phyloP scores from a whole-genome alignment of 2,113 vertebrate genomes.

The Silurus meridionalis region DNA sequence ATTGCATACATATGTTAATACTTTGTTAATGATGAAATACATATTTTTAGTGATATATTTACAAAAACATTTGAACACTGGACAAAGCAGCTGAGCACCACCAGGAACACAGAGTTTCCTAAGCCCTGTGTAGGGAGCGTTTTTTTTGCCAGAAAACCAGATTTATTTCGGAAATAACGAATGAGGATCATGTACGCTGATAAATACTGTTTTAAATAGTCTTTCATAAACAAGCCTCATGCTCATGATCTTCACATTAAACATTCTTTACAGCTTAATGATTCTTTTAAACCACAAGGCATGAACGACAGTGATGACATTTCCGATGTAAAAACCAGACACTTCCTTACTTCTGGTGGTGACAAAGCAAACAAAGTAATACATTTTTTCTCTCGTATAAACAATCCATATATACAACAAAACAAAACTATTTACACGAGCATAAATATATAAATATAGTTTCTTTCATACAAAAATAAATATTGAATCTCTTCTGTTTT shows the following conservation, averaged over 20 bases:
- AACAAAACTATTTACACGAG: slow-evolving; percentile 93
- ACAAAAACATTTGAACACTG: slow-evolving; percentile 59
- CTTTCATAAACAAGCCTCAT: slow-evolving; percentile 12
- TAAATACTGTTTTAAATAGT: slow-evolving; percentile 15
- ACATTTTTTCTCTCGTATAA: slow-evolving; percentile 67
- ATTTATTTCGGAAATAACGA: not conserved
- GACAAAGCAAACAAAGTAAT: slow-evolving; percentile 50
- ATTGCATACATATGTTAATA: slow-evolving; percentile 75
- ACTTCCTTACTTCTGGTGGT: slow-evolving; percentile 48
- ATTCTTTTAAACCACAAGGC: not conserved
- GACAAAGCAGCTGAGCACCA: slow-evolving; percentile 35
- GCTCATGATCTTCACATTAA: slow-evolving; percentile 13
- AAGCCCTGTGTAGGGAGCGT: not conserved
- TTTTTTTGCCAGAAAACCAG: slow-evolving; percentile 11
- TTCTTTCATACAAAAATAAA: slow-evolving; percentile 99
- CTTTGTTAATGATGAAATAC: slow-evolving; percentile 74
- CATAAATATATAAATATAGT: slow-evolving; percentile 99
- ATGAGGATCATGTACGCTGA: slow-evolving; percentile 1
- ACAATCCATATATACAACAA: slow-evolving; percentile 78
- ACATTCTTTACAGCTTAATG: slow-evolving; percentile 7
- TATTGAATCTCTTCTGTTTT: slow-evolving; percentile 79
- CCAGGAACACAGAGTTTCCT: slow-evolving; percentile 8
- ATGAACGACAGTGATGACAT: slow-evolving; percentile 7
- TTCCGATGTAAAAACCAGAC: slow-evolving; percentile 18
- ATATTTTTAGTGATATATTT: slow-evolving; percentile 66